Evolutionary conservation across 2,888 invertebrate species (phyloP), one percentile per base, ranked within the genome.

Genomic region (Spatulosminthurus flaviceps): DNA sequence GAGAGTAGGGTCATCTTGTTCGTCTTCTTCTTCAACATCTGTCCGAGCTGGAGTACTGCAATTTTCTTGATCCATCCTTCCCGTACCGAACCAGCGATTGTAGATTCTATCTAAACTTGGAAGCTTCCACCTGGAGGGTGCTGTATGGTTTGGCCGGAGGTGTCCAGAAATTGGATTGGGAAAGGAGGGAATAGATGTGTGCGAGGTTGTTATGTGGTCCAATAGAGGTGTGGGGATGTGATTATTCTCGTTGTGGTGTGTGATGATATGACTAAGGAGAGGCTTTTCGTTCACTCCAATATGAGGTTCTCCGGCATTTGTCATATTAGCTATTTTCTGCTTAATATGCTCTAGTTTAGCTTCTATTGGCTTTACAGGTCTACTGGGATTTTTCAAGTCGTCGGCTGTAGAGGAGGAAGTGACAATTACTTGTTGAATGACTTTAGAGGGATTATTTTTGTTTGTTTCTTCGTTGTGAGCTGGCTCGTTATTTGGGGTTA

Each of bases 81-180:
- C 64, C 11, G 24, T 24, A 26, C 64, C 64, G 16, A 64, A 64
- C 64, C 64, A 64, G 64, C 64, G 64, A 24, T 26, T 64, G 26
- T 64, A 64, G 16, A 64, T 64, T 64, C 24, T 22, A 64, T 26
- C 64, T 9, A 64, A 64, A 22, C 64, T 64, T 11, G 64, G 64
- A 7, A 64, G 21, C 21, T 60, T 64, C 64, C 64, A 64, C 16
- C 16, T 22, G 26, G 24, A 22, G 11, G n/a, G n/a, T 21, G 5
- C 7, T 60, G 64, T 64, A n/a, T 11, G 26, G 24, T 64, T 64
- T 9, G 22, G 22, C 24, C 24, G 2, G 11, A 22, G 24, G 7
- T 24, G 21, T 24, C 24, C 13, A 5, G 9, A 21, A 4, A 26
- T 64, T 4, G 64, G 64, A 22, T 24, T 21, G 4, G 64, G 64